Base-by-base conservation (phyloP, 2,113 vertebrate genomes). In the Prunella fulvescens region DNA sequence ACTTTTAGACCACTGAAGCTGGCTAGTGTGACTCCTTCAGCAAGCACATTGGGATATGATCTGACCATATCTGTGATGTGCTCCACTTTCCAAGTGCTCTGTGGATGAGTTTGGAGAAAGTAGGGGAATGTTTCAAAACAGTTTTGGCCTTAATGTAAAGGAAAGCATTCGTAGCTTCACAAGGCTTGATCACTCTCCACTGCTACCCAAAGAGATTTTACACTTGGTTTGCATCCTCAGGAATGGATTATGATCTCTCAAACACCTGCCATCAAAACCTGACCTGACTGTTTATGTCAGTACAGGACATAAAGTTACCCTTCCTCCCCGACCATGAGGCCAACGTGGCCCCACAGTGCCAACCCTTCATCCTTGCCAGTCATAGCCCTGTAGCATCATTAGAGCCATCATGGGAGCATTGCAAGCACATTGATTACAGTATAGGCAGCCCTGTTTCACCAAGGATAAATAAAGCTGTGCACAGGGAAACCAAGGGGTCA, bases 331-430 rank as follows among this genome's bases (percentile, higher is more conserved):
- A 31, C 14, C 47, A 8, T 2, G 42, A 81, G 64, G 31, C 22
- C 31, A 50, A 0, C 0, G 8, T 66, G 86, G 7, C 6, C 23
- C 13, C 19, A 19, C 31, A 42, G 15, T 0, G 1, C n/a, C 44
- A 48, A 35, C 64, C 64, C 58, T 71, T 28, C 12, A 22, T 74
- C 33, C 51, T 77, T 71, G 72, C 8, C 42, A n/a, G 10, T 28
- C 4, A 2, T 10, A 70, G 50, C 10, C 11, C 14, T 31, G 16
- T 9, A 45, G 47, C 50, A 80, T 51, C 37, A 35, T 65, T 45
- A 4, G 6, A 86, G 22, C n/a, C n/a, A 17, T 35, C 35, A 8
- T 0, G 3, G 66, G 19, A 61, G 39, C 23, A 22, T 2, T 57
- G 44, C 31, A 74, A 45, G 39, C 28, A 8, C 0, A 0, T 2